Base-by-base conservation (phyloP, 2,797 vertebrate genomes). In the Chiloscyllium punctatum region DNA sequence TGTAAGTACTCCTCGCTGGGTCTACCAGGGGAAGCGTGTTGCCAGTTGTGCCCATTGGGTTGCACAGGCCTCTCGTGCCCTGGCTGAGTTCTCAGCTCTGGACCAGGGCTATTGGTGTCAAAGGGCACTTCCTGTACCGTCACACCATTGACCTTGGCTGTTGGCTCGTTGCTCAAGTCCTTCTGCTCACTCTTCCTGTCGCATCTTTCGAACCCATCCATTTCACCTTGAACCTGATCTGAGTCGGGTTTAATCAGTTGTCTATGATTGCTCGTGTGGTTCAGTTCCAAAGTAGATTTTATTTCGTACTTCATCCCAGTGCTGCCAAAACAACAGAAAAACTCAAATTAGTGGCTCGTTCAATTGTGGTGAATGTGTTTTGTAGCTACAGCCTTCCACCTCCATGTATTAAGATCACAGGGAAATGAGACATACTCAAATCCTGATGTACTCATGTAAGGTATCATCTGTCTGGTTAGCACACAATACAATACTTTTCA, bases 1-100 rank as follows among this genome's bases (percentile, higher is more conserved):
- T 96, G 96, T 0, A 97, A 97, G 95, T 97, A 97, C 5, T 97
- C 97, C 0, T 97, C 97, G 96, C 97, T 97, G 27, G 97, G 97
- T 7, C 97, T 97, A 84, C 97, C 97, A 3, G 98, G 97, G 0
- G 98, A 98, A 0, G 96, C 95, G 11, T 96, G 97, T 0, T 96
- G 96, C 98, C 98, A 98, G 16, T 18, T 33, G 71, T 95, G 94
- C 1, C 98, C 98, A 0, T 98, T 98, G 96, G 98, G 97, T 74
- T 98, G 98, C 0, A 96, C 1, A 0, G 96, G 96, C 79, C 96
- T 94, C 96, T 0, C 97, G 96, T 0, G 95, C 96, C 74, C 97
- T 97, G 0, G 97, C 95, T 53, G 42, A n/a, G 25, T 77, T 74
- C 94, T 72, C 94, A 74, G 94, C 68, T 98, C 97, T 0, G 98